Evolutionary conservation across 1,140 invertebrate genomes (phyloP), one percentile per base, ranked within the genome.

Genomic region (Drosophila burlai): DNA sequence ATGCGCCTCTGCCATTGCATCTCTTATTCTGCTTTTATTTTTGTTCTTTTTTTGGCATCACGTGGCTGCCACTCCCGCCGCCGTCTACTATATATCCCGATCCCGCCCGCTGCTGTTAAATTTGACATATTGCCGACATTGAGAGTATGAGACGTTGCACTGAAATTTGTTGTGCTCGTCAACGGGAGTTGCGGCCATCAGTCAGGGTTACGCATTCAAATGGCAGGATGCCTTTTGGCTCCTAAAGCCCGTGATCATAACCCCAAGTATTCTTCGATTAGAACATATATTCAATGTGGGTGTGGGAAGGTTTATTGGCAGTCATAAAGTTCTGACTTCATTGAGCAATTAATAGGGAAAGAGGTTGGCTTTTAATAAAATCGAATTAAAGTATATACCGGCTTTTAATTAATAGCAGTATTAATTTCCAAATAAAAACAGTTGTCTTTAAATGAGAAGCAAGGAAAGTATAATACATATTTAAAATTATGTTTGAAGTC

Each of bases 91-190:
- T 49, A 29, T 49, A 49, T 46, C 11, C n/a, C 69, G 42, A 43
- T 54, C 55, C 61, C 65, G 8, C 16, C 52, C 55, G 80, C 74
- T 63, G 83, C 55, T 83, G 83, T 80, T 85, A 82, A 80, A 76
- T 86, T 83, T 89, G 84, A 87, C 83, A 89, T 89, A 87, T 87
- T 89, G 83, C 81, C 83, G 81, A 83, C 83, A 89, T 87, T 87
- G 84, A 89, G 80, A 87, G 83, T 75, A 87, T 67, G 81, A 83
- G 83, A 89, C 77, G 81, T 83, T 87, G 83, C 84, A 89, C 77
- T 81, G 81, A 80, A 83, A 87, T 87, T 87, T 89, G 84, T 87
- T 83, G 58, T 78, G 80, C 80, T 87, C 83, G 84, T 87, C 83
- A 87, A 89, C 84, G 72, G 86, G 80, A 80, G 76, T 50, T 66